These are phyloP conservation scores for Amblyteles armatorius DNA, from an alignment of 2,888 invertebrate species.

Conservation along the genomic window DNA sequence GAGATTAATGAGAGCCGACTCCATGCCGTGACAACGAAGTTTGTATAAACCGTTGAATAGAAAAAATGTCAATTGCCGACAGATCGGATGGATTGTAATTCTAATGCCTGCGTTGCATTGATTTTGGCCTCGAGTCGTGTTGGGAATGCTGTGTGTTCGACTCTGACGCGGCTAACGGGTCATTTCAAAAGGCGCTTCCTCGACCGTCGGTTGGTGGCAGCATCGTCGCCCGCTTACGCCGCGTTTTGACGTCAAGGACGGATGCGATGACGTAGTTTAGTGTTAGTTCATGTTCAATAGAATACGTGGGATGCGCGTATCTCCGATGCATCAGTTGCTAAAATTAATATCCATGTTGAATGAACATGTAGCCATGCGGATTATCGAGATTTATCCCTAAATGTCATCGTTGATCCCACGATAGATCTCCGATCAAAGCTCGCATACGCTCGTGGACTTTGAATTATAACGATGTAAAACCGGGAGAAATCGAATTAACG, in stretches of 20 bases:
- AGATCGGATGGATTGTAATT: slow-evolving; percentile 19
- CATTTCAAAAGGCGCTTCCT: slow-evolving; percentile 54
- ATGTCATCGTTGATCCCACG: neutral
- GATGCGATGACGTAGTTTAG: slow-evolving; percentile 60
- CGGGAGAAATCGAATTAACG: too few relatives aligned
- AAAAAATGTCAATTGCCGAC: slow-evolving; percentile 2
- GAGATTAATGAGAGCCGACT: slow-evolving; percentile 79
- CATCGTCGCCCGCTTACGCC: slow-evolving; percentile 14
- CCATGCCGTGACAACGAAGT: slow-evolving; percentile 72
- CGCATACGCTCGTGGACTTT: neutral
- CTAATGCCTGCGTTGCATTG: slow-evolving; percentile 40
- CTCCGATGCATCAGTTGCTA: slow-evolving; percentile 56
- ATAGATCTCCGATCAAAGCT: neutral
- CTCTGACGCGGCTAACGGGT: slow-evolving; percentile 58
- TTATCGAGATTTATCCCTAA: slow-evolving; percentile 74
- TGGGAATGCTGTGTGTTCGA: slow-evolving; percentile 30
- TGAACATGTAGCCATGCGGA: slow-evolving; percentile 57
- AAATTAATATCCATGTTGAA: slow-evolving; percentile 49
- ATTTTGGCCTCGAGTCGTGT: slow-evolving; percentile 52
- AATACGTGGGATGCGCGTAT: slow-evolving; percentile 21
- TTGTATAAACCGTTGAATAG: neutral
- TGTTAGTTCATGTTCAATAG: neutral
- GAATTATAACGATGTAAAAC: neutral
- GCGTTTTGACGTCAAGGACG: slow-evolving; percentile 59
- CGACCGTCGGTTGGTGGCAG: slow-evolving; percentile 44